Percentiles rank a stretch among this genome's conserved stretches.
These are phyloP conservation scores for Eretmocerus hayati DNA, from an alignment of 2,888 invertebrate species.

Conservation along the genomic window DNA sequence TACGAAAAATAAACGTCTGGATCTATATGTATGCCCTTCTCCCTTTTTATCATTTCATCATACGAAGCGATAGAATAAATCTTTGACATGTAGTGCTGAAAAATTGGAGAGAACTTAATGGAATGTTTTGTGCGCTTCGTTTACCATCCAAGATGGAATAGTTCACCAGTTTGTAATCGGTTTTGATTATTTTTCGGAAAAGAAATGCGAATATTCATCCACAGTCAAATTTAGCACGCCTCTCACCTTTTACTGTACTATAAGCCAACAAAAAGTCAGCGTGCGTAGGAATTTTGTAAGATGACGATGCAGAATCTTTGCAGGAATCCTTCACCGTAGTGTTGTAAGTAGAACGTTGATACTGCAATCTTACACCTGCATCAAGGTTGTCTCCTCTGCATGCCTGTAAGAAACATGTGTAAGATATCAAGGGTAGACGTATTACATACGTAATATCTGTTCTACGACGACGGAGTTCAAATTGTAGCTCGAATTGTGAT, in stretches of 20 bases:
- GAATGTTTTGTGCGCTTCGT: too few species aligned
- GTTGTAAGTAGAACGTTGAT: not conserved
- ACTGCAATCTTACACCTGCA: constrained; percentile 40
- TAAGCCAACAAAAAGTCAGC: constrained; percentile 55
- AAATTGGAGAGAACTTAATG: too few species aligned
- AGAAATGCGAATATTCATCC: not conserved
- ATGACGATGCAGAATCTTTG: constrained; percentile 35
- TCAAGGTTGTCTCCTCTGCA: constrained; percentile 49
- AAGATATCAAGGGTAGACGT: too few species aligned
- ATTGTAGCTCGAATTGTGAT: too few species aligned
- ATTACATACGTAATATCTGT: too few species aligned
- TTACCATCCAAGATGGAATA: too few species aligned
- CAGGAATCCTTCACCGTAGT: constrained; percentile 29
- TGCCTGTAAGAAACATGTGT: constrained; percentile 40
- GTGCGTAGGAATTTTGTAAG: constrained; percentile 51
- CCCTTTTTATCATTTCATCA: too few species aligned
- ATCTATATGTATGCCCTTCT: too few species aligned
- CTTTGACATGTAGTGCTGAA: too few species aligned
- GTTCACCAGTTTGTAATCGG: not conserved
- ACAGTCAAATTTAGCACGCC: not conserved
- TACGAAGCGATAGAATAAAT: too few species aligned
- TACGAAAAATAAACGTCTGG: too few species aligned
- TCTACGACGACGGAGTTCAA: too few species aligned
- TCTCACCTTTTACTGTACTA: constrained; percentile 52
- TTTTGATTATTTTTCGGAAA: not conserved